These are phyloP conservation scores for Erethizon dorsatum DNA, from an alignment of 2,797 vertebrate species.

Conservation along the genomic window DNA sequence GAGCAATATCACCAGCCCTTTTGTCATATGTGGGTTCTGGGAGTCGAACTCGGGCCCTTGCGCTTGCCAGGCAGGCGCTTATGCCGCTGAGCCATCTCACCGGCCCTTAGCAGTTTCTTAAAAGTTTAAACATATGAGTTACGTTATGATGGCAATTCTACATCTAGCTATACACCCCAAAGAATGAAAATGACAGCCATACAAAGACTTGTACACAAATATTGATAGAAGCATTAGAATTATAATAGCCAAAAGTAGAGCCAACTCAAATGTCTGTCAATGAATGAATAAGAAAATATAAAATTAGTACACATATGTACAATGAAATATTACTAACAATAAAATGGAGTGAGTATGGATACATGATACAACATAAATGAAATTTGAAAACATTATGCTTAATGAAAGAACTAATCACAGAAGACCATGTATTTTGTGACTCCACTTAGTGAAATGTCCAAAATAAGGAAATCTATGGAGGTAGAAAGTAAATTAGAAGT, in stretches of 20 bases:
- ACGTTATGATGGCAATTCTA: background rate
- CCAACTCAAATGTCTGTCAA: background rate
- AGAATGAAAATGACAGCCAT: background rate
- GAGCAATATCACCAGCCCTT: no score
- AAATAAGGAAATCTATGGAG: background rate
- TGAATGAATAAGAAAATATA: background rate
- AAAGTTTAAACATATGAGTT: constrained; percentile 1
- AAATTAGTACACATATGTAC: background rate
- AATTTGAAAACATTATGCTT: background rate
- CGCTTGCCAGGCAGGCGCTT: no score
- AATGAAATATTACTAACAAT: background rate
- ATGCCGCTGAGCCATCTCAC: no score
- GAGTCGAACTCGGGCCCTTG: no score
- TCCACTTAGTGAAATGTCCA: background rate
- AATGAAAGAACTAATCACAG: constrained; percentile 26
- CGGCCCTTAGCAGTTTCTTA: background rate
- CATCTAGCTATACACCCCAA: background rate
- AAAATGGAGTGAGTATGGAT: background rate
- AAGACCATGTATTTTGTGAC: background rate
- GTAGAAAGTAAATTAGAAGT: background rate
- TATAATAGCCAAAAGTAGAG: background rate
- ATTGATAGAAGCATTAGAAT: background rate
- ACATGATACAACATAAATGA: background rate
- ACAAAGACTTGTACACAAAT: background rate
- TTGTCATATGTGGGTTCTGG: no score